These are phyloP conservation scores for human (Homo sapiens) DNA, from an alignment of 2,113 vertebrate genomes.

Conservation along the genomic window DNA sequence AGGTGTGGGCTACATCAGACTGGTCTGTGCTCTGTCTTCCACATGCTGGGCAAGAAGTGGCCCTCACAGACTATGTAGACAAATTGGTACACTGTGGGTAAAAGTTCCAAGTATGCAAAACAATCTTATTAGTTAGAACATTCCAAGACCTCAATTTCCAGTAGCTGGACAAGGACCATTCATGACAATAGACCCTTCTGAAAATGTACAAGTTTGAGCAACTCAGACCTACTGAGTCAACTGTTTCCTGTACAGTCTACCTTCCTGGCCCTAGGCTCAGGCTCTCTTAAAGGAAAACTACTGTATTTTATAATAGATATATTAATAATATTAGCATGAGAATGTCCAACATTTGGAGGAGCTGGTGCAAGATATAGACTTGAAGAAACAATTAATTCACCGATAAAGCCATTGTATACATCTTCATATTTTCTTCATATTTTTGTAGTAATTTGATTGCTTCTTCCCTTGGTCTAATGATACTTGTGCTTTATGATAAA, in stretches of 20 bases:
- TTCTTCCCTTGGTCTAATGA: neutral
- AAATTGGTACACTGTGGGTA: neutral
- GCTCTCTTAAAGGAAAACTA: neutral
- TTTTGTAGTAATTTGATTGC: conserved; percentile 19
- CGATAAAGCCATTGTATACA: conserved; percentile 7
- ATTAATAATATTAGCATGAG: conserved; percentile 3
- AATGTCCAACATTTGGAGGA: neutral
- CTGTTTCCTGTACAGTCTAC: neutral
- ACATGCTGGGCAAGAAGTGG: no score
- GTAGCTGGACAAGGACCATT: neutral
- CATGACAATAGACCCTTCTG: neutral
- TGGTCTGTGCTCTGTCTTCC: no score
- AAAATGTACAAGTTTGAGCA: neutral
- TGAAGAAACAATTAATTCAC: conserved; percentile 32
- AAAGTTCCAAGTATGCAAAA: neutral
- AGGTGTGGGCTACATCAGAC: no score
- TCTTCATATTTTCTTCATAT: neutral
- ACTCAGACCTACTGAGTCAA: neutral
- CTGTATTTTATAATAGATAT: neutral
- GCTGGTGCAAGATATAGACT: conserved; percentile 8
- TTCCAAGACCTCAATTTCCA: neutral
- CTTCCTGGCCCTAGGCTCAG: neutral
- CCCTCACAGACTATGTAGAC: neutral
- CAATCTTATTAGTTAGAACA: neutral
- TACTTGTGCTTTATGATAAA: conserved; percentile 26